Evolutionary conservation across 2,888 invertebrate genomes (phyloP), one percentile per base, ranked within the genome.

Genomic region (Scaptodrosophila latifasciaeformis): DNA sequence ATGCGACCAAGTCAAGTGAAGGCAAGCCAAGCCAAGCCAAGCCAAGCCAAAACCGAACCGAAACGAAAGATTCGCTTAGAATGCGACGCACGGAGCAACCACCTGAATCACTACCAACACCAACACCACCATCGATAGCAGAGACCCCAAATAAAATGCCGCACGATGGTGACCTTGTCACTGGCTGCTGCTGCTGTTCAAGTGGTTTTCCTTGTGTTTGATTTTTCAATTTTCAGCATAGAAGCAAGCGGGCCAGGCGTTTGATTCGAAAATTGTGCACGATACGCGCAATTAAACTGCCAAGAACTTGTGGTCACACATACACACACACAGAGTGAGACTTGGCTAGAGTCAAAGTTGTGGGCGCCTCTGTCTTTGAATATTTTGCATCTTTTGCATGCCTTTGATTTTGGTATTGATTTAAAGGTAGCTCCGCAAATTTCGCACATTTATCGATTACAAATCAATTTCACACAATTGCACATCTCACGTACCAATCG

Each of bases 151-250:
- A 75, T 75, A 77, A 74, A 34, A 80, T 58, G 61, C 65, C 70
- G 67, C 54, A 65, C 44, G 75, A 46, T 68, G n/a, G n/a, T n/a
- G 70, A 80, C 75, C 75, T 75, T 79, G 74, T 75, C 71, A 62
- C 35, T 59, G 49, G 44, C 51, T 48, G 54, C 43, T 47, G 52
- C 40, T 9, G 43, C 40, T 31, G 42, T 55, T 67, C 59, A 54
- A 81, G 83, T 84, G 79, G 83, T 83, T 83, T 84, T 83, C 84
- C 83, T 83, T 83, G 83, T 83, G 66, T 83, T 82, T 81, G 77
- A 77, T 84, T 84, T 82, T 70, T 63, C 58, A 68, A 66, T 74
- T 78, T 71, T 65, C 65, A 60, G 45, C 58, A 59, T 58, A 65
- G 65, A 66, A 55, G 54, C 56, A 24, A 35, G 1, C 10, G n/a